Evolutionary conservation across 1,140 invertebrate species (phyloP).

Genomic region (Lerema accius): DNA sequence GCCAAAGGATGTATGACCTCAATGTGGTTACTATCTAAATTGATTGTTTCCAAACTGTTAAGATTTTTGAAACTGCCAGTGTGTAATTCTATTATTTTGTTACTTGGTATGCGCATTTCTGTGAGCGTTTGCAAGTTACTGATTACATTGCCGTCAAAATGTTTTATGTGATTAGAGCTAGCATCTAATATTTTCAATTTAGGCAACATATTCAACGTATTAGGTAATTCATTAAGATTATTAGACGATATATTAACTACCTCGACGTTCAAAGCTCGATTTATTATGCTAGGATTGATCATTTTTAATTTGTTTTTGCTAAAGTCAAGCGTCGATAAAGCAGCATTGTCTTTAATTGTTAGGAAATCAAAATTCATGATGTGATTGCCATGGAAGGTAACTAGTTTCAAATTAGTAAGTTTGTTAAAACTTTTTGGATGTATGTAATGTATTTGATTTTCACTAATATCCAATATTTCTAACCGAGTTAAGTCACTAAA

Average conservation of each 20-base stretch:
- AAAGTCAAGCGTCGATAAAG: conserved; percentile 88
- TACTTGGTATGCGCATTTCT: conserved; percentile 88
- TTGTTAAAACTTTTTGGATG: conserved; percentile 87
- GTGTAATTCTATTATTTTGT: conserved; percentile 88
- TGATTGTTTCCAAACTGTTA: conserved; percentile 87
- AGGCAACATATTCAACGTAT: conserved; percentile 86
- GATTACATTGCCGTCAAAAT: conserved; percentile 86
- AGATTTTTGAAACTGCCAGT: conserved; percentile 89
- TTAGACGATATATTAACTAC: conserved; percentile 91
- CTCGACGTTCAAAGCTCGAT: conserved; percentile 87
- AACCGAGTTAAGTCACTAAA: conserved; percentile 88
- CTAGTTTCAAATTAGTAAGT: conserved; percentile 84
- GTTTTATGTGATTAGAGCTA: conserved; percentile 90
- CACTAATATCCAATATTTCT: conserved; percentile 89
- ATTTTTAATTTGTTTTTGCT: conserved; percentile 90
- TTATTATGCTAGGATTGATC: conserved; percentile 86
- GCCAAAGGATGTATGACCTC: conserved; percentile 90
- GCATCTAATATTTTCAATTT: conserved; percentile 89
- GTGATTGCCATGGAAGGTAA: conserved; percentile 90
- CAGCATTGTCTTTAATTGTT: conserved; percentile 86
- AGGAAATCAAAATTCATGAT: conserved; percentile 88
- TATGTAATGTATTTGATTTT: conserved; percentile 88
- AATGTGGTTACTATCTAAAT: conserved; percentile 92
- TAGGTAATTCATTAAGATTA: conserved; percentile 87
- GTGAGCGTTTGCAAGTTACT: conserved; percentile 86